Evolutionary conservation across 2,113 vertebrate species (phyloP), one percentile per base, ranked within the genome.

Genomic region (Siphamia tubifer): DNA sequence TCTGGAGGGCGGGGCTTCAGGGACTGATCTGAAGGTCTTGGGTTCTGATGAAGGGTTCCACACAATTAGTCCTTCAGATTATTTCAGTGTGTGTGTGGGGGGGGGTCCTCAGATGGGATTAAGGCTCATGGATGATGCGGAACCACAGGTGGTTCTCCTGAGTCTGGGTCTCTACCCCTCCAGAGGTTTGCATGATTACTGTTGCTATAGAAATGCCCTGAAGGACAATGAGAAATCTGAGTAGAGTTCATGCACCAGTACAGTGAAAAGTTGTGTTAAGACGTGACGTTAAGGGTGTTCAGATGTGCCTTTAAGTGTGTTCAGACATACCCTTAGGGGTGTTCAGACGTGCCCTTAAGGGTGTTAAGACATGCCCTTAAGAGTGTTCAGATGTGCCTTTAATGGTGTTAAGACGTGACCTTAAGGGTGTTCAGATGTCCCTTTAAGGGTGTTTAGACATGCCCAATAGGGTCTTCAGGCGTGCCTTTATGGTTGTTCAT

Each of bases 211-310:
- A 30, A 6, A 8, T 52, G 31, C 70, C 77, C 63, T 64, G 47
- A 66, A 87, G 78, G 63, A 77, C 56, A 80, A 43, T 32, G 68
- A 78, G 70, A 63, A 63, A n/a, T n/a, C n/a, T 61, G 51, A 56
- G 31, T n/a, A 3, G n/a, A n/a, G 25, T 45, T 52, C 31, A 16
- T 44, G 79, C 79, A 70, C 67, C 60, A 6, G 54, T 38, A 1
- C 35, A 55, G 21, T 53, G 40, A 47, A 42, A 6, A 16, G 13
- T 44, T n/a, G n/a, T 7, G 21, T 24, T 28, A 16, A 16, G 53
- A 17, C 20, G 32, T 55, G 67, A 25, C 31, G 30, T 54, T 70
- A 32, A 47, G 51, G 6, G 42, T 65, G n/a, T 20, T n/a, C n/a
- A n/a, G n/a, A n/a, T n/a, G n/a, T n/a, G n/a, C 36, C 38, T 32